Evolutionary conservation across 2,797 vertebrate genomes (phyloP), one percentile per base, ranked within the genome.

Genomic region (Lithobates sylvaticus): DNA sequence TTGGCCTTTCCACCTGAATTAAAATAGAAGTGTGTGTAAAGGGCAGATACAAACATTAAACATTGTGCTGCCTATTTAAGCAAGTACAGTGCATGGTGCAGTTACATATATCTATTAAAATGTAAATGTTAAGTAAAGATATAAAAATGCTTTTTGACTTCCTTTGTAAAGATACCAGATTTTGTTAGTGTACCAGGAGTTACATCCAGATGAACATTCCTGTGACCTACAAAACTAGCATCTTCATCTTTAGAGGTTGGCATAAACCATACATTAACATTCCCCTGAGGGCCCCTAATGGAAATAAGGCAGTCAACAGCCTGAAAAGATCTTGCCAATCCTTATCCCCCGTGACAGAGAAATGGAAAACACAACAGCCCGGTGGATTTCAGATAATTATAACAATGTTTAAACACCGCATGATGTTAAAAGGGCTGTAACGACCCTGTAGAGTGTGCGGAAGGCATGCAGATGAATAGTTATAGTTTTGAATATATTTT

Each of bases 241-340:
- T 84, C 81, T 87, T 87, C 71, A 84, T 84, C 47, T 79, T 80
- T 87, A 39, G 81, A 72, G 75, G 76, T 73, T 87, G 81, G 81
- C 81, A 84, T 84, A 76, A 84, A 84, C 81, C 76, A 87, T 84
- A 84, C 76, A 87, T 87, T 84, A 84, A 61, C 39, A 15, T 84
- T 84, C 81, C 81, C 70, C 71, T 84, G 86, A 54, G 76, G 76
- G 36, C 69, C 70, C 44, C 70, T 87, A 87, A 87, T 87, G 86
- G 81, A 87, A 87, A 87, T 87, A 84, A 87, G 71, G 47, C 81
- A 87, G 81, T 61, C 81, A 84, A 76, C 86, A 87, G 81, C 18
- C 86, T 76, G 76, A 84, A 87, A 87, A 80, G 81, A 84, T 75
- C 81, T 87, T 80, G 76, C 81, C 86, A 87, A 71, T 75, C 70